Base-by-base conservation (phyloP, 1,140 invertebrate species). In the Drosophila varians region DNA sequence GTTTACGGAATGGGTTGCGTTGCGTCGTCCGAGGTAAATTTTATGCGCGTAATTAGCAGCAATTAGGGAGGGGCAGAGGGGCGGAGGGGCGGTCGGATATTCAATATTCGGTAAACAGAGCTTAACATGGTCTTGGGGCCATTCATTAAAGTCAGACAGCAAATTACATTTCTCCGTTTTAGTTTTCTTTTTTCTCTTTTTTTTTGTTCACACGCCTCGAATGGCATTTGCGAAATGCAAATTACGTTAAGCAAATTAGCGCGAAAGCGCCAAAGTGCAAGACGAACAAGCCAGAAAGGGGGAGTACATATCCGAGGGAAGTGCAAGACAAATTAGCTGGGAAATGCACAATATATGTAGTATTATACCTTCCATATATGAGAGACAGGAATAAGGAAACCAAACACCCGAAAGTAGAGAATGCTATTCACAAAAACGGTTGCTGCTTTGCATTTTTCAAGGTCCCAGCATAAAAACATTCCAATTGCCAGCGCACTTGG, bases 181-280 rank as follows among this genome's bases (percentile, higher is more conserved):
- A 21, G 25, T 25, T 25, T 25, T 31, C 21, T 46, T 60, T 48
- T 42, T 38, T 64, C 47, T 57, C 55, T 49, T 48, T 34, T 28
- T 52, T 46, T 40, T 51, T 53, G 28, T 86, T 86, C 80, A 56
- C 80, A 86, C 80, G 82, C 62, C 43, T 64, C 51, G 64, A 80
- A 77, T 73, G 79, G 47, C 73, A 78, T 79, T 86, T 64, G 72
- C 73, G 60, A 78, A 80, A 86, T 86, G 80, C 77, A 86, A 86
- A 86, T 86, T 86, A 87, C 76, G 72, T 58, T 86, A 86, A 86
- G 58, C 68, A 86, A 86, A 86, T 86, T 86, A 86, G 80, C 80
- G 76, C 76, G 72, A 61, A 76, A 84, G 79, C 71, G 75, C 55
- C 71, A 86, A 78, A 84, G 61, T 86, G 80, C 75, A 69, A 74